Percentiles rank a stretch among this genome's conserved stretches.
These are phyloP conservation scores for Mythimna vitellina DNA, from an alignment of 2,888 invertebrate species.

Conservation along the genomic window DNA sequence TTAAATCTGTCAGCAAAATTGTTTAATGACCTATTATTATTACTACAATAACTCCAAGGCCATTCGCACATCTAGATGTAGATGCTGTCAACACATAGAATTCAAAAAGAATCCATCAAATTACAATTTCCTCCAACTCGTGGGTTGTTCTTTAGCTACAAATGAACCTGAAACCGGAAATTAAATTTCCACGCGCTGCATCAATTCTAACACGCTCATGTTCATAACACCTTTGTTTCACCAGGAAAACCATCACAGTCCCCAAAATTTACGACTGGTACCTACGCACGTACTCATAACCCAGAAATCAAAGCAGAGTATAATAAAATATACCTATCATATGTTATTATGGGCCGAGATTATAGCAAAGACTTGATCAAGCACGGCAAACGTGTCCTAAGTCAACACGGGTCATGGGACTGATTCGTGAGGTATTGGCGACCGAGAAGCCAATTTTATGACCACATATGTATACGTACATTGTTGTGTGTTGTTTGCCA, in stretches of 20 bases:
- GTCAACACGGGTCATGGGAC: conserved; percentile 57
- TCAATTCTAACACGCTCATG: conserved; percentile 6
- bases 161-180: neutral
- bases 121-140: too few relatives aligned
- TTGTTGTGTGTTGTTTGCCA: conserved; percentile 42
- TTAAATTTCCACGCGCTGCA: neutral
- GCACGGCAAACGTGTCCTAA: conserved; percentile 58
- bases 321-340: conserved; percentile 47
- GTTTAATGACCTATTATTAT: too few relatives aligned
- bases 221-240: conserved; percentile 23
- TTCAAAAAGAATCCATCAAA: too few relatives aligned
- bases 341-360: conserved; percentile 60
- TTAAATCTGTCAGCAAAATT: too few relatives aligned
- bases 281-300: conserved; percentile 11
- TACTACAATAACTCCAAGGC: too few relatives aligned
- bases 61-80: too few relatives aligned
- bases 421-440: conserved; percentile 39
- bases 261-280: conserved; percentile 33
- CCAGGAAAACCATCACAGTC: neutral
- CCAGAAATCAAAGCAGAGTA: conserved; percentile 37
- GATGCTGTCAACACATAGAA: too few relatives aligned
- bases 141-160: too few relatives aligned
- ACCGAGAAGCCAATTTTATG: conserved; percentile 46
- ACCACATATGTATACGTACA: neutral
- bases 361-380: conserved; percentile 63